A percentile compares a stretch with the other conserved stretches of the same genome.
phyloP scores from a whole-genome alignment of 2,113 vertebrate genomes.

The Bostrychus sinensis region DNA sequence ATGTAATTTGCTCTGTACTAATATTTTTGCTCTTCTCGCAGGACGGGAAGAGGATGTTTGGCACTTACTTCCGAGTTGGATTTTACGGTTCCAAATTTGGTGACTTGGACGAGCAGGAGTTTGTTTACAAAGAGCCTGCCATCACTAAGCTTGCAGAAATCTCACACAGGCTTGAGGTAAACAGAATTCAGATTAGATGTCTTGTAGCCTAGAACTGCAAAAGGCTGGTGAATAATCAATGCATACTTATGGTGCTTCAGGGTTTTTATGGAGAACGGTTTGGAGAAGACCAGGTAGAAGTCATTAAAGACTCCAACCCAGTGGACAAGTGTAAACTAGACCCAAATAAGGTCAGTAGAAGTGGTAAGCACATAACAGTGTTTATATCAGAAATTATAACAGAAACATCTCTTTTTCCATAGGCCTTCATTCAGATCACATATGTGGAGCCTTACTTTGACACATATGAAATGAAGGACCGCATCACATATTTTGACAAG shows the following conservation, averaged over 20 bases:
- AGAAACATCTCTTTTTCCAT: slow-evolving; percentile 7
- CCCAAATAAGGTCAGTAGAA: slow-evolving; percentile 88
- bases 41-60: slow-evolving; percentile 99
- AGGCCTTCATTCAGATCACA: slow-evolving; percentile 98
- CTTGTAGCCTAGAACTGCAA: too few relatives aligned
- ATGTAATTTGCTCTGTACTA: neutral
- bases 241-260: slow-evolving; percentile 65
- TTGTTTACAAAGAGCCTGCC: slow-evolving; percentile 98
- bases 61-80: slow-evolving; percentile 97
- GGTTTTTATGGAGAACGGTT: slow-evolving; percentile 97
- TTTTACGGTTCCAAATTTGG: slow-evolving; percentile 97
- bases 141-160: slow-evolving; percentile 98
- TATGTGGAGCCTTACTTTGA: slow-evolving; percentile 98
- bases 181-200: neutral
- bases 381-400: neutral
- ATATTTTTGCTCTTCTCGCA: slow-evolving; percentile 58
- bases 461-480: slow-evolving; percentile 98
- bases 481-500: slow-evolving; percentile 98
- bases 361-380: neutral
- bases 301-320: slow-evolving; percentile 98
- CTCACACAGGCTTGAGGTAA: slow-evolving; percentile 96
- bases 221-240: neutral
- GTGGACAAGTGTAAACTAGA: slow-evolving; percentile 99
- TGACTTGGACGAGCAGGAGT: slow-evolving; percentile 97
- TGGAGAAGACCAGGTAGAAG: slow-evolving; percentile 95